phyloP scores from a whole-genome alignment of 1,140 invertebrate genomes.

The Zaprionus camerounensis region DNA sequence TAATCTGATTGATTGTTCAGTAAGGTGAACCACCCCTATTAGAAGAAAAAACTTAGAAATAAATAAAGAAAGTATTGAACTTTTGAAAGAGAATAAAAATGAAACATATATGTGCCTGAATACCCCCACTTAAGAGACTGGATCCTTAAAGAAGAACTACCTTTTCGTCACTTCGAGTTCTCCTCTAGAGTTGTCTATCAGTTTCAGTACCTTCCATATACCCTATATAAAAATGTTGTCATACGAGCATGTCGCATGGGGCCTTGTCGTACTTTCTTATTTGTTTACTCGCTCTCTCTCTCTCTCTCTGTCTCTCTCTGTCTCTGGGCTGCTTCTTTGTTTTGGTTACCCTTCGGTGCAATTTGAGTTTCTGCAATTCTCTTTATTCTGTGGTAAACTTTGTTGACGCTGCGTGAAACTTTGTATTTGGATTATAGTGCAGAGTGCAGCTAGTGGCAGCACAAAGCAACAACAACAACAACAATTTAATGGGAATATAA shows the following conservation, averaged over 20 bases:
- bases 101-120: too few relatives aligned
- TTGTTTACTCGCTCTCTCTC: not conserved
- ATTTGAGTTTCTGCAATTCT: slow-evolving; percentile 4
- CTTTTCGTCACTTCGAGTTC: too few relatives aligned
- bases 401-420: slow-evolving; percentile 6
- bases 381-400: slow-evolving; percentile 4
- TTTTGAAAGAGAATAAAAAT: too few relatives aligned
- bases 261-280: not conserved
- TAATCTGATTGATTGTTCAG: not conserved
- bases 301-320: slow-evolving; percentile 18
- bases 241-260: not conserved
- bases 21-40: too few relatives aligned
- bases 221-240: not conserved
- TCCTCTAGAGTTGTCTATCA: too few relatives aligned
- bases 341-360: slow-evolving; percentile 6
- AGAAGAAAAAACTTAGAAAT: too few relatives aligned
- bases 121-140: too few relatives aligned
- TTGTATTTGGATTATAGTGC: slow-evolving; percentile 6
- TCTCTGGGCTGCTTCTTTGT: not conserved
- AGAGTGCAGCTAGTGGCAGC: not conserved
- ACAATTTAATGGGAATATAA: slow-evolving; percentile 1
- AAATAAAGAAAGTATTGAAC: too few relatives aligned
- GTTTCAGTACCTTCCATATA: not conserved
- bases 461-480: not conserved
- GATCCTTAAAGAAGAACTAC: too few relatives aligned